Evolutionary conservation across 2,113 vertebrate genomes (phyloP), one percentile per base, ranked within the genome.

Genomic region (Psilopogon haemacephalus): DNA sequence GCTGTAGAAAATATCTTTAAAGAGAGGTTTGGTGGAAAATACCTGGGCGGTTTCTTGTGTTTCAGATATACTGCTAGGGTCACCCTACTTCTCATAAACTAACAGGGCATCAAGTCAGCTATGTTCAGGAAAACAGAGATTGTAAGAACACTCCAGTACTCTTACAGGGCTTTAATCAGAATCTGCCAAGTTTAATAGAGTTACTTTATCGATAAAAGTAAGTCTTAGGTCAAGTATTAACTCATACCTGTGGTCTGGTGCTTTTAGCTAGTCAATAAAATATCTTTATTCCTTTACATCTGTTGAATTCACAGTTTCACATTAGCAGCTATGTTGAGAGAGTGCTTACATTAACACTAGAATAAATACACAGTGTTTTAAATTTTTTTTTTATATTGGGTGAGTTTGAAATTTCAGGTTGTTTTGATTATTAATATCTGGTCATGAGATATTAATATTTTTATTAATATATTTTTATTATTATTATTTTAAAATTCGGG

Each of bases 41-140:
- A 37, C 7, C 26, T 27, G n/a, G 11, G 35, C 18, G 42, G 42
- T 42, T 60, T 76, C 38, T 84, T 65, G 9, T 38, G 19, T 80
- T 35, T 6, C 6, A 59, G 28, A 32, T 4, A 23, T 18, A 35
- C 67, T 74, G 19, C 6, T 46, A 37, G 16, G 18, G 26, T 19
- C 1, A 7, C 3, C 32, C 16, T 44, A 35, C 30, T 26, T 54
- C 6, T 52, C 2, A 1, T 44, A 24, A 40, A 40, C 10, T 23
- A 26, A 46, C 1, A 30, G 16, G 19, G 32, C 26, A 48, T 10
- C 26, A 11, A 10, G 1, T 32, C 50, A 67, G 16, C 23, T 18
- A 1, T 33, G 35, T 32, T 16, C 37, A 58, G 64, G 32, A 50
- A 55, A 88, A 9, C 0, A 1, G 6, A 50, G 3, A 3, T 1